A percentile compares a stretch with the other conserved stretches of the same genome.
Evolutionary conservation across 2,797 vertebrate species (phyloP).

Genomic region (Sarcoramphus papa): DNA sequence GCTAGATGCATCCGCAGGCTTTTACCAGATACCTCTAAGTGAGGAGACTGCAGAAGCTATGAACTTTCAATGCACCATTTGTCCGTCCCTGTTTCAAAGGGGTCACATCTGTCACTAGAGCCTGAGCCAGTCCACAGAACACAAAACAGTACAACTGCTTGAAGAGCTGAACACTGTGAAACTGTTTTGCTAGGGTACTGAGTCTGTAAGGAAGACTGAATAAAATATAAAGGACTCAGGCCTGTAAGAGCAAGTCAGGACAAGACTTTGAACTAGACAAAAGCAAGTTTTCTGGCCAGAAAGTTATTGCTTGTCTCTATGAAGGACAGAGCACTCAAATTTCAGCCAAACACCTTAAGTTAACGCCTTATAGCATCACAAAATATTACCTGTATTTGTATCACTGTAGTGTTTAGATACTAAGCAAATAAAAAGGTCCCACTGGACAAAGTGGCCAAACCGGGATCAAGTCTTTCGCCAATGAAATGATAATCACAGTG

Average conservation of each 20-base stretch:
- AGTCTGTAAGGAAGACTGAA: constrained; percentile 51
- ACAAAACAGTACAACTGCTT: constrained; percentile 52
- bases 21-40: constrained; percentile 28
- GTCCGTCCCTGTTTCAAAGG: constrained; percentile 3
- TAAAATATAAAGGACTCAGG: constrained; percentile 44
- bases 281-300: constrained; percentile 13
- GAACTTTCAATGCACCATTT: constrained; percentile 61
- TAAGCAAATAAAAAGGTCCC: background rate
- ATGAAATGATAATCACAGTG: background rate
- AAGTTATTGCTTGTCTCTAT: background rate
- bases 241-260: constrained; percentile 50
- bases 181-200: constrained; percentile 60
- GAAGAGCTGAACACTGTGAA: constrained; percentile 67
- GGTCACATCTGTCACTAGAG: constrained; percentile 40
- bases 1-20: background rate
- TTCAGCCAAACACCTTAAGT: background rate
- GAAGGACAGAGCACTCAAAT: background rate
- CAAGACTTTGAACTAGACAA: constrained; percentile 31
- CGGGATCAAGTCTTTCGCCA: background rate
- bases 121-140: constrained; percentile 52
- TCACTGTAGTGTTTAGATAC: background rate
- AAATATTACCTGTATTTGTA: background rate
- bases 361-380: background rate
- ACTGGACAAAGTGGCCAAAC: background rate
- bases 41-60: constrained; percentile 41